phyloP scores from a whole-genome alignment of 2,888 invertebrate genomes.

The Physocephala rufipes region DNA sequence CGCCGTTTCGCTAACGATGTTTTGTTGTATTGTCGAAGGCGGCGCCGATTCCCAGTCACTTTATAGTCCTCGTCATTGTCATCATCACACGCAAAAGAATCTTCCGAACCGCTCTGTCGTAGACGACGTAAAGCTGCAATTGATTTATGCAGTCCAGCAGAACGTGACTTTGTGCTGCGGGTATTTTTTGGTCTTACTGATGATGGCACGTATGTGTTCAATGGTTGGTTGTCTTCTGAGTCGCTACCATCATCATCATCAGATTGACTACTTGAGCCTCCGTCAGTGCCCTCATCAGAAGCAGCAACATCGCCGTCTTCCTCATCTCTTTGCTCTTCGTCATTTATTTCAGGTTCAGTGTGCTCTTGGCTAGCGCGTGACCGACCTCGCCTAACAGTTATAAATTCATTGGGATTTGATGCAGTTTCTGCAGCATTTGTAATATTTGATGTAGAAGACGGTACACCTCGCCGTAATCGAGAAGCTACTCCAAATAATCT shows the following conservation, averaged over 20 bases:
- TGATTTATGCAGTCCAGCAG: conserved; percentile 39
- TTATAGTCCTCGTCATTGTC: conserved; percentile 59
- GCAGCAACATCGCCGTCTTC: conserved; percentile 52
- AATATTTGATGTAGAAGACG: conserved; percentile 53
- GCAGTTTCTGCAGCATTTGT: conserved; percentile 38
- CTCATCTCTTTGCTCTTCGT: conserved; percentile 36
- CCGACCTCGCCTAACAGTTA: conserved; percentile 50
- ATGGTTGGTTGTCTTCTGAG: conserved; percentile 65
- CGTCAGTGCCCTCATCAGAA: conserved; percentile 61
- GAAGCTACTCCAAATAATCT: conserved; percentile 48
- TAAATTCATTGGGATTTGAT: conserved; percentile 28
- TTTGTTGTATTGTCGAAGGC: conserved; percentile 23
- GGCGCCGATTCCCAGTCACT: conserved; percentile 26
- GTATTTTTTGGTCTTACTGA: conserved; percentile 34
- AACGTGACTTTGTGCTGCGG: conserved; percentile 25
- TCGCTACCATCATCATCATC: conserved; percentile 59
- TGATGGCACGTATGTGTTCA: conserved; percentile 65
- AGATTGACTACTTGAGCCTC: conserved; percentile 54
- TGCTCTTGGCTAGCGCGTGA: conserved; percentile 58
- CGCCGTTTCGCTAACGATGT: background rate
- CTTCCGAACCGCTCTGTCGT: conserved; percentile 44
- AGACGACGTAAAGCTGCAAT: conserved; percentile 37
- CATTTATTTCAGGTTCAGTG: conserved; percentile 50
- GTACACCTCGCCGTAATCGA: conserved; percentile 55
- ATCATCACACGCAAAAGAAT: conserved; percentile 53